Evolutionary conservation across 2,113 vertebrate species (phyloP).

Genomic region (Sebastes fasciatus): DNA sequence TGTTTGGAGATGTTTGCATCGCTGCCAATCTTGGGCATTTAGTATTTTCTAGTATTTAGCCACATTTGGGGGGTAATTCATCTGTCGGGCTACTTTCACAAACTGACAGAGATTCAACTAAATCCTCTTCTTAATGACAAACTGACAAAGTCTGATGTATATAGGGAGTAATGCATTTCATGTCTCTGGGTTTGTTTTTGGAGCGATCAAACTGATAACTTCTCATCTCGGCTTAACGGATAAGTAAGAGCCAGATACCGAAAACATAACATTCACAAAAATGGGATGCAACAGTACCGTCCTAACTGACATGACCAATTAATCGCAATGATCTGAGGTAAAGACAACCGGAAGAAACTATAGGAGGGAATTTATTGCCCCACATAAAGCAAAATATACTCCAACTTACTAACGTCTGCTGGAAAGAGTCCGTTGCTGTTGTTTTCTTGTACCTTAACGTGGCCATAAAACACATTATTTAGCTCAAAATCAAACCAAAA

Average conservation of each 20-base stretch:
- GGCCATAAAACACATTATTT: slow-evolving; percentile 1
- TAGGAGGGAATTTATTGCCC: not conserved
- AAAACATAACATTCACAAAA: too few species aligned
- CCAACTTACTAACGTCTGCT: not conserved
- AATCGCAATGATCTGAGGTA: too few species aligned
- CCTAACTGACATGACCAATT: too few species aligned
- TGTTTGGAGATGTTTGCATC: not conserved
- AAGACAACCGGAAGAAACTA: not conserved
- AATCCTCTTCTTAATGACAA: not conserved
- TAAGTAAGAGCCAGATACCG: not conserved
- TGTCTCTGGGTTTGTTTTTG: not conserved
- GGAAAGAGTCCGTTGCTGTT: not conserved
- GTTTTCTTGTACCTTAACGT: not conserved
- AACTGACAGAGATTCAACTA: not conserved
- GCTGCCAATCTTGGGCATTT: slow-evolving; percentile 1
- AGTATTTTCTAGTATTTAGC: not conserved
- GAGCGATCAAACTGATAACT: not conserved
- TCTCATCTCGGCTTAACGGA: not conserved
- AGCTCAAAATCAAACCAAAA: slow-evolving; percentile 2
- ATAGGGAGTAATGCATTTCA: not conserved
- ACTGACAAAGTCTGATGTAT: not conserved
- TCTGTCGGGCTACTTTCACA: not conserved
- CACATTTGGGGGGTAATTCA: not conserved
- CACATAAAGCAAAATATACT: not conserved
- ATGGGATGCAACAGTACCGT: too few species aligned